Percentiles rank a stretch among this genome's conserved stretches.
Evolutionary conservation across 2,113 vertebrate genomes (phyloP).

Genomic region (Daboia siamensis): DNA sequence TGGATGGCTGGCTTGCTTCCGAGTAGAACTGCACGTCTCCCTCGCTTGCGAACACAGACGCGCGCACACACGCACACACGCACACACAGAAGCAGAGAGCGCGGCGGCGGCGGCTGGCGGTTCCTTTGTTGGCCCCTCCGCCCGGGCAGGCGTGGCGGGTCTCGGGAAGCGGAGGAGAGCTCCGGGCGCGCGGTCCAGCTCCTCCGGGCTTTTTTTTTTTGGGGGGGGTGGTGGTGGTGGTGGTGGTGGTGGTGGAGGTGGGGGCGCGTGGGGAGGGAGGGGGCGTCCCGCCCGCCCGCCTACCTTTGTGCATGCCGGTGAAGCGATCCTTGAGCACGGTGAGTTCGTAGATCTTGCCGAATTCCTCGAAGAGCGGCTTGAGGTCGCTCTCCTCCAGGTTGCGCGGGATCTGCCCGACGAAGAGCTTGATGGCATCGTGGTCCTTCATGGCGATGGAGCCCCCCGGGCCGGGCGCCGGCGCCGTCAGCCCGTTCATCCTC

Average conservation of each 20-base stretch:
- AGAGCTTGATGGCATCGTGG: slow-evolving; percentile 99
- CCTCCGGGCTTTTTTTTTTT: too few relatives aligned
- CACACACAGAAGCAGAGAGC: background rate
- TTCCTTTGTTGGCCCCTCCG: slow-evolving; percentile 10
- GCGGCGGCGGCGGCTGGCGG: background rate
- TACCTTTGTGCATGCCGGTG: slow-evolving; percentile 99
- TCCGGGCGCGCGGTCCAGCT: background rate
- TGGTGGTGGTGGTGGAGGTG: too few relatives aligned
- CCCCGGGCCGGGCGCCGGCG: slow-evolving; percentile 68
- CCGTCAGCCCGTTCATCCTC: slow-evolving; percentile 87
- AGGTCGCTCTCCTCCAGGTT: slow-evolving; percentile 97
- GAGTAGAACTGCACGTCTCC: background rate
- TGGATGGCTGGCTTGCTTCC: background rate
- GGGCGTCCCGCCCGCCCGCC: background rate
- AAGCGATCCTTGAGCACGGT: slow-evolving; percentile 98
- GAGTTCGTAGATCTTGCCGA: slow-evolving; percentile 98
- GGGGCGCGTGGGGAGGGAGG: too few relatives aligned
- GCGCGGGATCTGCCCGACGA: slow-evolving; percentile 95
- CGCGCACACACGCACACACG: background rate
- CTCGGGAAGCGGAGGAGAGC: slow-evolving; percentile 14
- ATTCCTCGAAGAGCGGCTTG: slow-evolving; percentile 98
- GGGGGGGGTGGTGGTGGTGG: too few relatives aligned
- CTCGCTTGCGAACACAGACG: background rate
- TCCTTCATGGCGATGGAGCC: slow-evolving; percentile 95
- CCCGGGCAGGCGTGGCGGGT: slow-evolving; percentile 29